A percentile compares a stretch with the other conserved stretches of the same genome.
Evolutionary conservation across 1,140 invertebrate species (phyloP).

Genomic region (Spodoptera frugiperda): DNA sequence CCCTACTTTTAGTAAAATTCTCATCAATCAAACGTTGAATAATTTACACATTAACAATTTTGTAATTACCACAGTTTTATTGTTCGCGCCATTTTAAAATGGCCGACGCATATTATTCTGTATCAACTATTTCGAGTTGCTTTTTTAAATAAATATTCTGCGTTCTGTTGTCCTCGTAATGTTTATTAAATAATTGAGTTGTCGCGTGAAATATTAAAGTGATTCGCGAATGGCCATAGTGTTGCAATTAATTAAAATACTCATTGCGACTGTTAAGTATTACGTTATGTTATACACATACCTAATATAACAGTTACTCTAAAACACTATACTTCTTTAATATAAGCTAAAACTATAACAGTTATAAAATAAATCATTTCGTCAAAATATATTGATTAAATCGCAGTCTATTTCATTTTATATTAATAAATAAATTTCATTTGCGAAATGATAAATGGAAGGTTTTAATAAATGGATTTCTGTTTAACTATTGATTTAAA

Average conservation of each 20-base stretch:
- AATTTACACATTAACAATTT: constrained; percentile 22
- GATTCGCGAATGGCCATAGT: constrained; percentile 61
- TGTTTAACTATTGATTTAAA: no score
- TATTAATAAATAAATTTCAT: no score
- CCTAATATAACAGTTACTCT: background rate
- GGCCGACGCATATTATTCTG: background rate
- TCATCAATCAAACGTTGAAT: constrained; percentile 15
- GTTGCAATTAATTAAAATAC: constrained; percentile 67
- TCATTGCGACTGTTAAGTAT: constrained; percentile 5
- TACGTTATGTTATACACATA: constrained; percentile 19
- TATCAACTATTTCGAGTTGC: constrained; percentile 26
- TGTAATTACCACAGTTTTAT: constrained; percentile 17
- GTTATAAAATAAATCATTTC: constrained; percentile 3
- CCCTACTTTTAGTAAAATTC: background rate
- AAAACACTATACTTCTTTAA: no score
- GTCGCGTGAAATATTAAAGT: constrained; percentile 64
- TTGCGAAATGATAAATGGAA: no score
- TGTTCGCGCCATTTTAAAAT: constrained; percentile 23
- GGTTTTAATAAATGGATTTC: no score
- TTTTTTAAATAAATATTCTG: constrained; percentile 45
- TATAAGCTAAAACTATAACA: no score
- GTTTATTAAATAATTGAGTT: constrained; percentile 68
- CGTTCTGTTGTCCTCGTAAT: constrained; percentile 55
- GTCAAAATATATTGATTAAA: background rate
- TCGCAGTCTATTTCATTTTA: no score